Percentiles rank a stretch among this genome's conserved stretches.
phyloP scores from a whole-genome alignment of 2,797 vertebrate genomes.

The Thunnus albacares region DNA sequence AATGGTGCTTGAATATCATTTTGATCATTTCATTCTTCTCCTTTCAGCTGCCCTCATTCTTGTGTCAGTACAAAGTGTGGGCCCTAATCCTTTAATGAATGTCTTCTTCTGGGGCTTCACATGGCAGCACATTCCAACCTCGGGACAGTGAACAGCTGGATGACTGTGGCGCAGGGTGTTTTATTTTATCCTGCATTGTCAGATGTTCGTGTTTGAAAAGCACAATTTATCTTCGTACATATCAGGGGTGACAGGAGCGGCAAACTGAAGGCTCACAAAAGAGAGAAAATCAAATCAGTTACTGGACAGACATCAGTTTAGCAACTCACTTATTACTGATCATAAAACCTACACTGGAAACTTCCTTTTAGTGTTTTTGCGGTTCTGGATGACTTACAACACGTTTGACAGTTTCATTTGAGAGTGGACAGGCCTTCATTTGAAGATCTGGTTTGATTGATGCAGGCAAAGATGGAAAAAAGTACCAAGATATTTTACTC shows the following conservation, averaged over 20 bases:
- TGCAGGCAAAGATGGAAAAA: slow-evolving; percentile 32
- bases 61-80: slow-evolving; percentile 81
- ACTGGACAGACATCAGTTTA: slow-evolving; percentile 25
- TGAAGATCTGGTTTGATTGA: slow-evolving; percentile 48
- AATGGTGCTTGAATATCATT: slow-evolving; percentile 79
- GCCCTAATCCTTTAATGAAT: slow-evolving; percentile 79
- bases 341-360: slow-evolving; percentile 47
- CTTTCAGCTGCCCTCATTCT: slow-evolving; percentile 77
- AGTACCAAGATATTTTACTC: slow-evolving; percentile 32
- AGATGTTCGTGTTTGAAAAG: slow-evolving; percentile 57
- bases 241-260: slow-evolving; percentile 40
- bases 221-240: slow-evolving; percentile 37
- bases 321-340: slow-evolving; percentile 37
- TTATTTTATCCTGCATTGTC: slow-evolving; percentile 71
- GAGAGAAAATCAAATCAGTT: slow-evolving; percentile 17
- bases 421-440: slow-evolving; percentile 36
- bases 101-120: slow-evolving; percentile 72
- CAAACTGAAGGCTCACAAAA: slow-evolving; percentile 21
- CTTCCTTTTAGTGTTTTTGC: slow-evolving; percentile 37
- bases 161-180: slow-evolving; percentile 53
- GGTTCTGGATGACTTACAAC: slow-evolving; percentile 34
- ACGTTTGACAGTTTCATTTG: slow-evolving; percentile 55
- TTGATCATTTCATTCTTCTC: slow-evolving; percentile 78
- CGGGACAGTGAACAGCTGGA: slow-evolving; percentile 72
- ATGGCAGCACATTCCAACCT: slow-evolving; percentile 75